Evolutionary conservation across 1,140 invertebrate species (phyloP).

Genomic region (Aphidius ervi): DNA sequence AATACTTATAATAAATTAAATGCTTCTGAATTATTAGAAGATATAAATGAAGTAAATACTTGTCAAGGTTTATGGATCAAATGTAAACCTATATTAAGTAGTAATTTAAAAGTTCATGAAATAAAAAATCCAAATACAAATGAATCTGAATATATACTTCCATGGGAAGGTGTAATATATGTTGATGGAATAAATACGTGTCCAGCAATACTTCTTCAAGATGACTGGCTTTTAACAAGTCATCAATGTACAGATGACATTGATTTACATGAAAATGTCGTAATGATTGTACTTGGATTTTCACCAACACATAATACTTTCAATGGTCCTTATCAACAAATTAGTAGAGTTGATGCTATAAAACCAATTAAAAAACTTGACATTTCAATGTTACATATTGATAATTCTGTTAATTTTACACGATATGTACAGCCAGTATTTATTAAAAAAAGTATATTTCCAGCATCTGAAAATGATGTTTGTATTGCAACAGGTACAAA

Average conservation of each 20-base stretch:
- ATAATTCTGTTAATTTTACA: constrained; percentile 53
- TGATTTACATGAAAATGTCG: constrained; percentile 55
- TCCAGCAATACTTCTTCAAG: constrained; percentile 61
- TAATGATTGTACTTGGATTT: constrained; percentile 64
- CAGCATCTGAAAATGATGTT: constrained; percentile 45
- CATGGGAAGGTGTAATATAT: constrained; percentile 68
- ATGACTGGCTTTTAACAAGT: constrained; percentile 61
- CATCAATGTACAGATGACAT: constrained; percentile 54
- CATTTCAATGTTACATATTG: constrained; percentile 59
- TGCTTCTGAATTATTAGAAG: constrained; percentile 8
- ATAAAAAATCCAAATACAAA: constrained; percentile 18
- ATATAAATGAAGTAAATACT: constrained; percentile 3
- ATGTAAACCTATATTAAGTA: constrained; percentile 38
- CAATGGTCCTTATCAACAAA: constrained; percentile 66
- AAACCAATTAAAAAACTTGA: constrained; percentile 52
- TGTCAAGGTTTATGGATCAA: constrained; percentile 30
- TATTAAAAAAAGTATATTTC: constrained; percentile 32
- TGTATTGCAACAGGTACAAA: constrained; percentile 56
- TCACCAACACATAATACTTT: constrained; percentile 54
- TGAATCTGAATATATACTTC: constrained; percentile 46
- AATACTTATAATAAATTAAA: constrained; percentile 12
- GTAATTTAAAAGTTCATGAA: constrained; percentile 26
- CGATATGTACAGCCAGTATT: constrained; percentile 62
- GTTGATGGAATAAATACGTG: constrained; percentile 64
- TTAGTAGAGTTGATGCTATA: constrained; percentile 54